These are phyloP conservation scores for Oryctes rhinoceros DNA, from an alignment of 1,140 invertebrate species.

Conservation along the genomic window DNA sequence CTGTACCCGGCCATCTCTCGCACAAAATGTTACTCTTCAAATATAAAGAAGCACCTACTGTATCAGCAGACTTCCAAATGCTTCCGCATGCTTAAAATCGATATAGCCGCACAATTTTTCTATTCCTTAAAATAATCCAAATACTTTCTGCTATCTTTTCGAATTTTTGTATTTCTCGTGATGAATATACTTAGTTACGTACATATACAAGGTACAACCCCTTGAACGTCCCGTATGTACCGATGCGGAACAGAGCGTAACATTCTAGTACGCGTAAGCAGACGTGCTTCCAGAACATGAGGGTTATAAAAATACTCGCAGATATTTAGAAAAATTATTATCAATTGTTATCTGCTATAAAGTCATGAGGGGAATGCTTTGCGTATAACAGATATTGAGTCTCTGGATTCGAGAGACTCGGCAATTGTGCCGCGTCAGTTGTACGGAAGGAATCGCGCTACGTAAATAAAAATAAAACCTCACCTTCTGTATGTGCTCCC, in stretches of 20 bases:
- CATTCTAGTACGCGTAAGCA: background rate
- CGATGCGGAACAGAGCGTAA: background rate
- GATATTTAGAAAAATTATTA: constrained; percentile 9
- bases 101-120: no score
- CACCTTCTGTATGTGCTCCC: background rate
- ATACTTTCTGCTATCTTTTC: no score
- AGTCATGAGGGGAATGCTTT: background rate
- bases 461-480: background rate
- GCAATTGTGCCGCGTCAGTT: background rate
- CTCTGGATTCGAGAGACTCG: background rate
- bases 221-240: no score
- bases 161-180: no score
- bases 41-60: no score
- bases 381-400: background rate
- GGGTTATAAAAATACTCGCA: background rate
- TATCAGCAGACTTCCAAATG: no score
- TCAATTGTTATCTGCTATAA: background rate
- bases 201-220: no score
- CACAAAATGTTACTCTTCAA: no score
- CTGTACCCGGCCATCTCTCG: no score
- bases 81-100: no score
- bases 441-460: background rate
- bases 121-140: no score
- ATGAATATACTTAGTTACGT: no score
- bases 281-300: background rate